phyloP scores from a whole-genome alignment of 2,797 vertebrate species.

The Aselliscus stoliczkanus region DNA sequence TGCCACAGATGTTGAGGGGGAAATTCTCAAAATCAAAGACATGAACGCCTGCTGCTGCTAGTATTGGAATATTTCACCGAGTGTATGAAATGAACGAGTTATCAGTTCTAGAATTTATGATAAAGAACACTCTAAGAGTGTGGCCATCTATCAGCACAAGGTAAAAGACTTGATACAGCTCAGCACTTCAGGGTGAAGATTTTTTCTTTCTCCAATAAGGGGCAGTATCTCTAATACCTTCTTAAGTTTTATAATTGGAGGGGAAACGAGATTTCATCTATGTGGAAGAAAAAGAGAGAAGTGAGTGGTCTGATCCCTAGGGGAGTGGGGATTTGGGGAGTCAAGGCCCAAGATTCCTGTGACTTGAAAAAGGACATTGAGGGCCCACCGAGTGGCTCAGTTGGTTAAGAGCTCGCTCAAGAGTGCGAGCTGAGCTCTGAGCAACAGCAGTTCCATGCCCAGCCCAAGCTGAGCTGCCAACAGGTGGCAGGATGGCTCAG shows the following conservation, averaged over 20 bases:
- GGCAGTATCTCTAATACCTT: not conserved
- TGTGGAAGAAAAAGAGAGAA: not conserved
- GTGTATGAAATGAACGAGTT: not conserved
- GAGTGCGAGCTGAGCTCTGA: no score
- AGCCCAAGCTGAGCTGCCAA: no score
- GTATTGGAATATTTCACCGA: not conserved
- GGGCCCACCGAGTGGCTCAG: no score
- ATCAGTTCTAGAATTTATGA: not conserved
- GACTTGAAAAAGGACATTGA: not conserved
- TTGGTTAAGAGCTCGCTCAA: no score
- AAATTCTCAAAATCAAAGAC: conserved; percentile 12
- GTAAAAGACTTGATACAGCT: not conserved
- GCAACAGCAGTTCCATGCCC: no score
- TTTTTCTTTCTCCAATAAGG: not conserved
- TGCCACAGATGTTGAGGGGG: not conserved
- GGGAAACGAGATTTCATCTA: not conserved
- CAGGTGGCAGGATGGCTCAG: no score
- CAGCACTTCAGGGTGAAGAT: not conserved
- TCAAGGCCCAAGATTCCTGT: not conserved
- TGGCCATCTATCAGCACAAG: not conserved
- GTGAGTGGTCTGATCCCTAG: not conserved
- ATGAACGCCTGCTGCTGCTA: not conserved
- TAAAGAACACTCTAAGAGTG: not conserved
- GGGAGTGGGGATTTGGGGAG: not conserved
- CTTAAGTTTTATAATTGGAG: not conserved